phyloP scores from a whole-genome alignment of 1,140 invertebrate genomes.

The Copidosoma floridanum region DNA sequence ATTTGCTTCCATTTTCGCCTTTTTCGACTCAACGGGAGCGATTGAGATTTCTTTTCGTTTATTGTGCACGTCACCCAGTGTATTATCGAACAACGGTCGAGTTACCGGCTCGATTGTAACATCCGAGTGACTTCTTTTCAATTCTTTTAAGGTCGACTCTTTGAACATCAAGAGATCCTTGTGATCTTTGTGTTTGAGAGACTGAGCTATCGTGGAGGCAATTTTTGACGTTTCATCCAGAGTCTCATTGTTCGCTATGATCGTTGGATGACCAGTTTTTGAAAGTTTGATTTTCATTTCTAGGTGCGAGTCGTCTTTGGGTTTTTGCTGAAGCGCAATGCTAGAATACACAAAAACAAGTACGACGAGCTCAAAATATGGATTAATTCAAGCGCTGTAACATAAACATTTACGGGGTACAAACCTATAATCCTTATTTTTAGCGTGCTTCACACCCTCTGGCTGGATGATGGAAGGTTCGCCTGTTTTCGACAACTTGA shows the following conservation, averaged over 20 bases:
- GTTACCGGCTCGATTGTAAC: constrained; percentile 44
- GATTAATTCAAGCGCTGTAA: no score
- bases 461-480: constrained; percentile 35
- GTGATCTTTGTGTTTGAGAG: constrained; percentile 30
- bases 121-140: constrained; percentile 39
- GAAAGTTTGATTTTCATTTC: constrained; percentile 53
- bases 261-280: constrained; percentile 49
- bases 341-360: no score
- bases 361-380: no score
- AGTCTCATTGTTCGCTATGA: constrained; percentile 40
- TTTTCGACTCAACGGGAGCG: constrained; percentile 46
- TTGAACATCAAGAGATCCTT: constrained; percentile 18
- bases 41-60: constrained; percentile 50
- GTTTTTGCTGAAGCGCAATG: constrained; percentile 27
- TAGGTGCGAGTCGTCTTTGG: constrained; percentile 41
- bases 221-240: constrained; percentile 30
- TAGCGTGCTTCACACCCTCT: constrained; percentile 28
- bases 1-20: constrained; percentile 47
- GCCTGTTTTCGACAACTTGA: constrained; percentile 38
- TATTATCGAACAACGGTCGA: neutral
- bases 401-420: no score
- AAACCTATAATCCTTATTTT: constrained; percentile 26
- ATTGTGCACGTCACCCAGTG: constrained; percentile 2
- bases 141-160: constrained; percentile 34
- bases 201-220: constrained; percentile 25